Evolutionary conservation across 2,888 invertebrate genomes (phyloP).

Genomic region (Drosophila algonquin): DNA sequence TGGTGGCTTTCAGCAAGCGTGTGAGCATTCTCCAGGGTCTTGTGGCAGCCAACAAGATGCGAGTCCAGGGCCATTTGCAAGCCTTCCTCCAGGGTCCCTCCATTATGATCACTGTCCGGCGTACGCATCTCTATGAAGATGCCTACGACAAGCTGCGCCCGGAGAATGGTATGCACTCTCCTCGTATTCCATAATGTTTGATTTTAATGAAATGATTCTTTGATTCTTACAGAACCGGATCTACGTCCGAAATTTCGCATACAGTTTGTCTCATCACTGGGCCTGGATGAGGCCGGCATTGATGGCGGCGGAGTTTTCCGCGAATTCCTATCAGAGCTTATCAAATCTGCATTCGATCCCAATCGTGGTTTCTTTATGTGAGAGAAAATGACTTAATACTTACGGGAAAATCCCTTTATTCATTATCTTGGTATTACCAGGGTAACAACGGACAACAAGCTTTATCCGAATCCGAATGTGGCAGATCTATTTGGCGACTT

Average conservation of each 20-base stretch:
- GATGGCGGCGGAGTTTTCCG: constrained; percentile 99
- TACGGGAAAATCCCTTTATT: background rate
- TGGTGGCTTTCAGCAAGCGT: constrained; percentile 95
- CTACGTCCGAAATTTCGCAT: constrained; percentile 93
- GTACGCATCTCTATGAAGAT: constrained; percentile 98
- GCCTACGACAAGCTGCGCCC: constrained; percentile 96
- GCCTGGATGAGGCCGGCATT: constrained; percentile 97
- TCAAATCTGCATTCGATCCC: constrained; percentile 98
- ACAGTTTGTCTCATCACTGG: constrained; percentile 94
- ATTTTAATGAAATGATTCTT: background rate
- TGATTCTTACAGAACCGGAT: constrained; percentile 90
- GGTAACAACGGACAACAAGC: constrained; percentile 94
- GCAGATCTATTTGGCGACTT: constrained; percentile 93
- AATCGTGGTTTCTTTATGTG: constrained; percentile 94
- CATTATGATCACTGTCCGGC: constrained; percentile 90
- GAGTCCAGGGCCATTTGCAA: constrained; percentile 89
- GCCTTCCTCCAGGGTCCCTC: constrained; percentile 91
- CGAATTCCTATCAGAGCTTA: constrained; percentile 96
- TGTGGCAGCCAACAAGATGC: constrained; percentile 84
- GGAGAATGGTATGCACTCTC: constrained; percentile 89
- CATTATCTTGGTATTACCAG: constrained; percentile 63
- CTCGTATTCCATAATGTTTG: background rate
- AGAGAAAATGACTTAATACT: constrained; percentile 64
- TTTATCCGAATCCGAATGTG: constrained; percentile 98
- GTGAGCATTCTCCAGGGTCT: constrained; percentile 93